phyloP scores from a whole-genome alignment of 2,888 invertebrate species.

The Sarcophaga caerulescens region DNA sequence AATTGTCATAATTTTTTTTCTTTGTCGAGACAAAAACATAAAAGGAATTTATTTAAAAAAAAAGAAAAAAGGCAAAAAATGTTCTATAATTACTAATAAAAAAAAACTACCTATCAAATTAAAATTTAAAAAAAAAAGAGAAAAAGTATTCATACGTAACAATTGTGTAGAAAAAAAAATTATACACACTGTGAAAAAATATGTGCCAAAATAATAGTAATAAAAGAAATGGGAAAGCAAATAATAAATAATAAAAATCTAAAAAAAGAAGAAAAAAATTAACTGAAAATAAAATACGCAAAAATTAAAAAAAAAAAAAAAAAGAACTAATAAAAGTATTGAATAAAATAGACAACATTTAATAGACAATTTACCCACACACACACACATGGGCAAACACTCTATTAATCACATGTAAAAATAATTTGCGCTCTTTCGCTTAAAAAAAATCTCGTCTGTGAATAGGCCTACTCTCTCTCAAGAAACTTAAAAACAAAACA shows the following conservation, averaged over 20 bases:
- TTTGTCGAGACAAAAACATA: neutral
- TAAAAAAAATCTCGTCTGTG: neutral
- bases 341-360: slow-evolving; percentile 37
- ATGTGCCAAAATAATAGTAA: slow-evolving; percentile 4
- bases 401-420: neutral
- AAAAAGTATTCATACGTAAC: slow-evolving; percentile 2
- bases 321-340: slow-evolving; percentile 12
- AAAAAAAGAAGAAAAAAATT: slow-evolving; percentile 3
- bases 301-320: slow-evolving; percentile 1
- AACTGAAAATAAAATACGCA: slow-evolving; percentile 28
- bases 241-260: slow-evolving; percentile 21
- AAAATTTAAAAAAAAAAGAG: neutral
- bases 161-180: neutral
- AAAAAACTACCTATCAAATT: no score
- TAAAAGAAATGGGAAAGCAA: slow-evolving; percentile 13
- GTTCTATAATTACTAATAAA: no score
- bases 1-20: neutral
- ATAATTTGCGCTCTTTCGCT: neutral
- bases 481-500: slow-evolving; percentile 23
- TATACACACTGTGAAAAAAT: slow-evolving; percentile 9
- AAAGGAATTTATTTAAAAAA: neutral
- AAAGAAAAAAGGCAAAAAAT: neutral
- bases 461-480: neutral
- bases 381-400: neutral
- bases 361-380: neutral